Percentiles rank a stretch among this genome's conserved stretches.
Conservation (phyloP, 2,797 vertebrate genomes). For the Loriculus beryllinus region DNA sequence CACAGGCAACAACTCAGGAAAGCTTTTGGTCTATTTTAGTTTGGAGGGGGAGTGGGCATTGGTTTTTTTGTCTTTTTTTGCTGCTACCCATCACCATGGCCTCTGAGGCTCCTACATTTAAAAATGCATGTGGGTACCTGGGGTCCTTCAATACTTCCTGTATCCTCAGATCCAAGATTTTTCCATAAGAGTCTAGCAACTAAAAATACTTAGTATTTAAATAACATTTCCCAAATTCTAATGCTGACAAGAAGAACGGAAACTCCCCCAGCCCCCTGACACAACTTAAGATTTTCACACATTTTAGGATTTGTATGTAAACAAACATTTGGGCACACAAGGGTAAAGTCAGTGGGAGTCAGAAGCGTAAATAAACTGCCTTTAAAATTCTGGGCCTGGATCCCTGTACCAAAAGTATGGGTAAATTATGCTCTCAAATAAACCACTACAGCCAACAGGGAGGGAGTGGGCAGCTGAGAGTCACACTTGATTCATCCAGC, state of each 20-base stretch:
- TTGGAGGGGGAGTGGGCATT: background rate
- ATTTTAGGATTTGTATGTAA: background rate
- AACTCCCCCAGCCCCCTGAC: background rate
- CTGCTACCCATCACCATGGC: background rate
- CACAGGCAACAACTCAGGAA: background rate
- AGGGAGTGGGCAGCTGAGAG: background rate
- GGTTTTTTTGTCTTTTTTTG: background rate
- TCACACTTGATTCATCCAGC: background rate
- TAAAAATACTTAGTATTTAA: background rate
- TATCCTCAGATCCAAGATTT: background rate
- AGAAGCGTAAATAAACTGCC: background rate
- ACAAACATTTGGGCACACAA: background rate
- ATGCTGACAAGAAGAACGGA: background rate
- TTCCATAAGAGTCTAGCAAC: background rate
- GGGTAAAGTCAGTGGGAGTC: background rate
- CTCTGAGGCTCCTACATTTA: background rate
- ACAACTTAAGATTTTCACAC: background rate
- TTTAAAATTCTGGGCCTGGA: background rate
- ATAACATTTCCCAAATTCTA: background rate
- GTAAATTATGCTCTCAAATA: background rate
- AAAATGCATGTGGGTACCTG: background rate
- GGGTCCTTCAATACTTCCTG: background rate
- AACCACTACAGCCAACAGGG: background rate
- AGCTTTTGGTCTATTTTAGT: background rate
- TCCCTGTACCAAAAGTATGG: background rate